A percentile compares a stretch with the other conserved stretches of the same genome.
These are phyloP conservation scores for Mionectes olivaceus DNA, from an alignment of 2,797 vertebrate species.

Conservation along the genomic window DNA sequence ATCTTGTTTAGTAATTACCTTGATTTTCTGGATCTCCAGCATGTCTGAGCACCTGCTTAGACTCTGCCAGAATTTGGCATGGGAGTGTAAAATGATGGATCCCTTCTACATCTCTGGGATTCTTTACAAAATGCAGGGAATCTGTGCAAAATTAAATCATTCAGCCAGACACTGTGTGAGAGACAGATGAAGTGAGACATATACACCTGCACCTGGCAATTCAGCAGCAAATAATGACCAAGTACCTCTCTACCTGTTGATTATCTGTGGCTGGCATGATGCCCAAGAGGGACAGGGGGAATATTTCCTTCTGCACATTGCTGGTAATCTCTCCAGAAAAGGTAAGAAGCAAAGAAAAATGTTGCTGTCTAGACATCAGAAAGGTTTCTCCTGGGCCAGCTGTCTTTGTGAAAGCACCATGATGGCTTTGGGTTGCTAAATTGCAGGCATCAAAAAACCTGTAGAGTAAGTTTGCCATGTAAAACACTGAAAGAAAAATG, in stretches of 20 bases:
- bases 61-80: background rate
- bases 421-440: background rate
- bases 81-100: slow-evolving; percentile 52
- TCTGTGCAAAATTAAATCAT: slow-evolving; percentile 56
- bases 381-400: background rate
- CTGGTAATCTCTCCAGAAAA: slow-evolving; percentile 18
- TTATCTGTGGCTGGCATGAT: slow-evolving; percentile 14
- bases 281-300: background rate
- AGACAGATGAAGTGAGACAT: background rate
- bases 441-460: background rate
- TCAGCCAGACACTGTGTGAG: background rate
- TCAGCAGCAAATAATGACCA: slow-evolving; percentile 25
- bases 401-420: background rate
- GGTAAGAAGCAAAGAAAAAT: background rate
- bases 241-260: background rate
- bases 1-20: background rate
- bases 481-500: background rate
- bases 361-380: background rate
- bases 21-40: background rate
- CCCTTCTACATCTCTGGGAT: background rate
- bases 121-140: slow-evolving; percentile 8
- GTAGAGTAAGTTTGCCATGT: background rate
- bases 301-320: slow-evolving; percentile 6
- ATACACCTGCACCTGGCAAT: slow-evolving; percentile 24
- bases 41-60: slow-evolving; percentile 10